Percentiles rank a stretch among this genome's conserved stretches.
These are phyloP conservation scores for Pachyuromys duprasi DNA, from an alignment of 2,797 vertebrate genomes.

Conservation along the genomic window DNA sequence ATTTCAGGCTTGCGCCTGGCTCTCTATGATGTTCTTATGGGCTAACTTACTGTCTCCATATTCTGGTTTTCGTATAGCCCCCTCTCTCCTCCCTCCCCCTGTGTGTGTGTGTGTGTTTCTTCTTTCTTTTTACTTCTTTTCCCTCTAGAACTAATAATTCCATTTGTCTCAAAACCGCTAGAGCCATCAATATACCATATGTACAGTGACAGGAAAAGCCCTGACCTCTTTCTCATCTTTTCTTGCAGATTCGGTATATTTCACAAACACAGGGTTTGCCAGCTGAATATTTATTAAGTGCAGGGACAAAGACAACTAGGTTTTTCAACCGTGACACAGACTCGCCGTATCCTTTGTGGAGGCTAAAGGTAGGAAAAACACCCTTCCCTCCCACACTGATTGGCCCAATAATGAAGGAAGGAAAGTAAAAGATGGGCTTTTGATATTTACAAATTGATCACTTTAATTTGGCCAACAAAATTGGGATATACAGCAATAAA, in stretches of 20 bases:
- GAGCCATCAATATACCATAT: constrained; percentile 7
- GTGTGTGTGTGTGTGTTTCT: neutral
- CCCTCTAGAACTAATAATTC: constrained; percentile 42
- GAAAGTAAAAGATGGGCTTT: neutral
- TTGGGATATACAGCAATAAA: neutral
- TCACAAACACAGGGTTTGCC: constrained; percentile 99
- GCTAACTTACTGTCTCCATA: neutral
- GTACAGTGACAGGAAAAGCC: constrained; percentile 47
- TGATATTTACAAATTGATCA: neutral
- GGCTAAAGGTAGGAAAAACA: constrained; percentile 93
- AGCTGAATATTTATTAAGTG: constrained; percentile 98
- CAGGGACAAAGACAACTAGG: constrained; percentile 99
- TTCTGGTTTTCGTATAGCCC: neutral
- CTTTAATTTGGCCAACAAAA: neutral
- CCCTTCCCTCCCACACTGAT: neutral
- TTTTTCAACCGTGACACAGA: constrained; percentile 99
- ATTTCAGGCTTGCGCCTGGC: too few species aligned
- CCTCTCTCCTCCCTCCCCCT: accelerated
- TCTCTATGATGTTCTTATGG: neutral
- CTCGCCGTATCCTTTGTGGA: constrained; percentile 98
- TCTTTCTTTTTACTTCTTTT: constrained; percentile 58
- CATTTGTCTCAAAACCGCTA: constrained; percentile 61
- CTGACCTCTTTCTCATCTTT: constrained; percentile 79
- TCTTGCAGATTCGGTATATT: constrained; percentile 98
- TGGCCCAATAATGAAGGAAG: neutral